Base-by-base conservation (phyloP, 2,113 vertebrate species). In the Thunnus thynnus region DNA sequence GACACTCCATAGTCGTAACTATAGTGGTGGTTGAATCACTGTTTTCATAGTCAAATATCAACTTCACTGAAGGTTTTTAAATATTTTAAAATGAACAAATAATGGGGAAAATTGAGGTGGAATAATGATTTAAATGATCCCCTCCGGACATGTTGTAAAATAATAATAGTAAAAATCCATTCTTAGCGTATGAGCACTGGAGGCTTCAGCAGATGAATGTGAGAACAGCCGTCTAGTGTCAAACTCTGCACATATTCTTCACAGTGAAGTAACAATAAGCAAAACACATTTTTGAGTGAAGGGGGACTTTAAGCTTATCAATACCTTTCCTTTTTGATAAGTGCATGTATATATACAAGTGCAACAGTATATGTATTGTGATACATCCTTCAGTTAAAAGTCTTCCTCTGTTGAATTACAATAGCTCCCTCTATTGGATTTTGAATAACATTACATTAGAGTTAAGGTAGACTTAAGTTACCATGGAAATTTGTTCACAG, bases 351-450 rank as follows among this genome's bases (percentile, higher is more conserved):
- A 22, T 22, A 22, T 22, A 22, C 22, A 22, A 22, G 22, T 22
- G 22, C 22, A 14, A 18, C 57, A 44, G 18, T 55, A 56, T 13
- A 27, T 54, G 36, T 18, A 41, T 8, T 4, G 5, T 0, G 5
- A 16, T 2, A 0, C 58, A 41, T 5, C 36, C 9, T 57, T 58
- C 20, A 27, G 5, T 17, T 50, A 69, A 3, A 50, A 4, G 3
- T 7, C 30, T 20, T 13, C 1, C 2, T 70, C 32, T 77, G 17
- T 52, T 73, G 76, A 72, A 65, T 66, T 36, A 72, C 88, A 86
- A 84, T 13, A 66, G 85, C 86, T 56, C 91, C 87, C 86, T 92
- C 93, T 93, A 11, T 46, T 90, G 93, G 76, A 18, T n/a, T 2
- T 44, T 65, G 4, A 27, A 2, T 0, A 27, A 5, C 51, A 87